A percentile compares a stretch with the other conserved stretches of the same genome.
These are phyloP conservation scores for Portunus trituberculatus DNA, from an alignment of 1,140 invertebrate genomes.

Conservation along the genomic window DNA sequence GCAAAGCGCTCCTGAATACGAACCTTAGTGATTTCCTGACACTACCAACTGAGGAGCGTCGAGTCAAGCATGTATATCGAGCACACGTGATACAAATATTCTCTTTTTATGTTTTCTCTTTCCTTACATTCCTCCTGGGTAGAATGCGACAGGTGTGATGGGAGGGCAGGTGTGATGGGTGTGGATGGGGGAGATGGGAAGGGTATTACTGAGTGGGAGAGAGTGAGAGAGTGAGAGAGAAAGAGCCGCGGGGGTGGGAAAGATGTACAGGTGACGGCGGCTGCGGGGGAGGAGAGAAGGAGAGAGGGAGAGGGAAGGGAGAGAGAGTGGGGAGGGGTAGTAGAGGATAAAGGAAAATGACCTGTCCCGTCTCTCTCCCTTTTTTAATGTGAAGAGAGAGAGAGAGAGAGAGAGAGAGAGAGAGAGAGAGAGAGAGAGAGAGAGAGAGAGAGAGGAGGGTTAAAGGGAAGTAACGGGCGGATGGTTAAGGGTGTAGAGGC, in stretches of 20 bases:
- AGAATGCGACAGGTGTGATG: neutral
- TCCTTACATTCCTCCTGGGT: too few relatives aligned
- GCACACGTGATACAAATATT: too few relatives aligned
- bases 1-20: too few relatives aligned
- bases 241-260: neutral
- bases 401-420: neutral
- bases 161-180: neutral
- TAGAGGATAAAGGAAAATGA: too few relatives aligned
- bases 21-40: too few relatives aligned
- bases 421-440: neutral
- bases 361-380: too few relatives aligned
- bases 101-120: too few relatives aligned
- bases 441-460: neutral
- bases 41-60: too few relatives aligned
- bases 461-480: neutral
- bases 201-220: too few relatives aligned
- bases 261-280: neutral
- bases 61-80: too few relatives aligned
- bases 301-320: neutral
- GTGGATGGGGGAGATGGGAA: neutral
- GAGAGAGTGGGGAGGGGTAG: neutral
- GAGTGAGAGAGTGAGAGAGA: too few relatives aligned
- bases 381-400: neutral
- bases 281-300: neutral
- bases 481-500: neutral